phyloP scores from a whole-genome alignment of 2,797 vertebrate species.

The Vultur gryphus region DNA sequence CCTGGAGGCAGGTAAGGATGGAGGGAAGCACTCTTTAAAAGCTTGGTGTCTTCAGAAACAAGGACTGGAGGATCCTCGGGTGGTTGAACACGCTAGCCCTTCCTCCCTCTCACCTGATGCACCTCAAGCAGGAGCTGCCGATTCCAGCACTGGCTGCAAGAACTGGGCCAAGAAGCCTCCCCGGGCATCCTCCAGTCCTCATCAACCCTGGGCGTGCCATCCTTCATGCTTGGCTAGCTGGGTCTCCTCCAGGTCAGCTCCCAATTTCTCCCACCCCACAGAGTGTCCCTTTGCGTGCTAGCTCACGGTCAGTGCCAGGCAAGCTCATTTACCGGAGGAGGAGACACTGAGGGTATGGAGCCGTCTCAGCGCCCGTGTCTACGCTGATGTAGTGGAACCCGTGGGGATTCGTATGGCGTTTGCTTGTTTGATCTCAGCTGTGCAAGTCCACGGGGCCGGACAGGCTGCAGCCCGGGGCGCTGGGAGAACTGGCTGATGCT shows the following conservation, averaged over 20 bases:
- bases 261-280: background rate
- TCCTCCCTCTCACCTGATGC: background rate
- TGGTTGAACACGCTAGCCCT: background rate
- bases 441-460: rapidly evolving
- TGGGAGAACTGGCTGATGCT: background rate
- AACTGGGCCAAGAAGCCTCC: background rate
- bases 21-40: background rate
- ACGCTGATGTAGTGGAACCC: rapidly evolving
- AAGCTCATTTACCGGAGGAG: background rate
- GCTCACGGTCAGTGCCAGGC: background rate
- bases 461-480: rapidly evolving
- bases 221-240: background rate
- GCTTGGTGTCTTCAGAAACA: background rate
- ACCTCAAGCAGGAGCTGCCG: background rate
- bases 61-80: background rate
- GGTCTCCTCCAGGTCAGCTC: background rate
- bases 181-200: background rate
- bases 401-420: rapidly evolving
- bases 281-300: background rate
- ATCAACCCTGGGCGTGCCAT: rapidly evolving
- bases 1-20: background rate
- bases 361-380: background rate
- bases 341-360: rapidly evolving
- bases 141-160: background rate
- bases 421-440: background rate